Percentiles rank a stretch among this genome's conserved stretches.
Evolutionary conservation across 1,140 invertebrate genomes (phyloP).

Genomic region (Agraylea sexmaculata): DNA sequence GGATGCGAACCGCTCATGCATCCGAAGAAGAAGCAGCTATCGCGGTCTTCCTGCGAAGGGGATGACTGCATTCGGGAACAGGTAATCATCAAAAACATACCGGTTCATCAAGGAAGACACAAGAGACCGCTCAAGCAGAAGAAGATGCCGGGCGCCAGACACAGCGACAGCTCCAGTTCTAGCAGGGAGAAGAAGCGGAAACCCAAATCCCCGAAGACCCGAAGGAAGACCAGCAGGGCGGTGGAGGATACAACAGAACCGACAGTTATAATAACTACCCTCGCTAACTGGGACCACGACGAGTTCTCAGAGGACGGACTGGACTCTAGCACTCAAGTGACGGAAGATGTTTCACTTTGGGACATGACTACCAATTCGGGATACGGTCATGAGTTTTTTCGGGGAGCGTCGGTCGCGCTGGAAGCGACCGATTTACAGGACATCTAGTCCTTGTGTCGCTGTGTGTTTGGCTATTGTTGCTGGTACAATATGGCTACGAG

Average conservation of each 20-base stretch:
- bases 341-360: constrained; percentile 15
- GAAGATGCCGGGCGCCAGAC: constrained; percentile 4
- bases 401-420: constrained; percentile 34
- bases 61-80: constrained; percentile 11
- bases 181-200: constrained; percentile 9
- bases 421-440: constrained; percentile 33
- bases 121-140: constrained; percentile 15
- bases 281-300: constrained; percentile 10
- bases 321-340: constrained; percentile 13
- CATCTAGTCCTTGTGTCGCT: constrained; percentile 26
- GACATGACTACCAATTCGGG: constrained; percentile 15
- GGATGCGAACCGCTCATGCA: constrained; percentile 9
- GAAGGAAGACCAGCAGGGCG: constrained; percentile 15
- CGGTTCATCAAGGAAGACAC: constrained; percentile 9
- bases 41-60: too few relatives aligned
- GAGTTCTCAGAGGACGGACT: constrained; percentile 10
- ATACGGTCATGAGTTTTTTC: constrained; percentile 34
- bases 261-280: neutral
- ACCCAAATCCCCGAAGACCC: constrained; percentile 7
- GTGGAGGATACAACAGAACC: constrained; percentile 10
- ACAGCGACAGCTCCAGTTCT: neutral
- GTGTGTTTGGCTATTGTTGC: constrained; percentile 34
- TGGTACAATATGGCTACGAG: constrained; percentile 30
- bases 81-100: constrained; percentile 10
- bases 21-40: constrained; percentile 5